Percentiles rank a stretch among this genome's conserved stretches.
These are phyloP conservation scores for Drosophila emarginata DNA, from an alignment of 2,888 invertebrate species.

Conservation along the genomic window DNA sequence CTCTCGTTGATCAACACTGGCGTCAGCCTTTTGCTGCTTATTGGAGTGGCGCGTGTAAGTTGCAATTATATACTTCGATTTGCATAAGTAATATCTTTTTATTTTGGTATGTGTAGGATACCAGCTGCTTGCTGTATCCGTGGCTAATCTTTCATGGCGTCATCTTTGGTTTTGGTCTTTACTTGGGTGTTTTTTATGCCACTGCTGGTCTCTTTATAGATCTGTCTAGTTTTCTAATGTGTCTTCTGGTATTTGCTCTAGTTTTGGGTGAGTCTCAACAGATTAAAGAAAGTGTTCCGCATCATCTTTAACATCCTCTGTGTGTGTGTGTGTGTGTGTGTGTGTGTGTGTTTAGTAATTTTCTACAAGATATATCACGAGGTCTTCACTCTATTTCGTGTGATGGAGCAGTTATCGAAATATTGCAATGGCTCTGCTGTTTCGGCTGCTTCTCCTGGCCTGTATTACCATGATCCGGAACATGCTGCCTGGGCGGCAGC, in stretches of 20 bases:
- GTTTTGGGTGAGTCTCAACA: conserved; percentile 50
- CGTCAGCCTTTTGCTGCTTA: conserved; percentile 61
- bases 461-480: conserved; percentile 49
- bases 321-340: too few relatives aligned
- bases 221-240: conserved; percentile 62
- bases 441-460: background rate
- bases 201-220: conserved; percentile 66
- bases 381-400: conserved; percentile 67
- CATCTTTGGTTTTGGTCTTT: conserved; percentile 61
- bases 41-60: conserved; percentile 69
- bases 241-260: conserved; percentile 54
- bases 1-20: conserved; percentile 69
- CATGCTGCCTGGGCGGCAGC: conserved; percentile 38
- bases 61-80: background rate
- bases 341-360: conserved; percentile 44
- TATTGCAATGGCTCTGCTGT: background rate
- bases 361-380: conserved; percentile 71
- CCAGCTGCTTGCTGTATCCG: conserved; percentile 60
- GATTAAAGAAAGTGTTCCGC: too few relatives aligned
- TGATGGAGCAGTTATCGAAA: conserved; percentile 53
- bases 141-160: conserved; percentile 73
- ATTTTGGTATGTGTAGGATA: conserved; percentile 44
- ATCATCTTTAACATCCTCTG: too few relatives aligned
- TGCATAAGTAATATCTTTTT: background rate
- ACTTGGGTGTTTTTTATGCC: conserved; percentile 62